Conservation (phyloP, 2,888 invertebrate species). For the Ophioninae sp. region DNA sequence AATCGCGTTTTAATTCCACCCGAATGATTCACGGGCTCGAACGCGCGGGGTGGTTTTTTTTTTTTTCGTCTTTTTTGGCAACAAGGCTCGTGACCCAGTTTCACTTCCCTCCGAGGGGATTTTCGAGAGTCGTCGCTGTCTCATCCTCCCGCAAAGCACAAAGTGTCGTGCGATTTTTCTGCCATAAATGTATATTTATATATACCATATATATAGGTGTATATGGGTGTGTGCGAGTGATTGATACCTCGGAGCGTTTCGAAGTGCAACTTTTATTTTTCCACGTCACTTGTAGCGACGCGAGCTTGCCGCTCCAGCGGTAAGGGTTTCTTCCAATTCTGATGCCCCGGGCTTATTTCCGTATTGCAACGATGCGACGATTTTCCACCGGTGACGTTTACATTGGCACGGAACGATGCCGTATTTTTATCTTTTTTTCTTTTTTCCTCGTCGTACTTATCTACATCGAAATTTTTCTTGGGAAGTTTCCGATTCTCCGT, state of each 20-base stretch:
- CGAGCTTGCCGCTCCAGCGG: neutral
- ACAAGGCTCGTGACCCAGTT: conserved; percentile 55
- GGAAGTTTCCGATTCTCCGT: too few species aligned
- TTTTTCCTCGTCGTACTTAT: too few species aligned
- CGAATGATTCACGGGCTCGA: conserved; percentile 29
- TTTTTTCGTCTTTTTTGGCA: neutral
- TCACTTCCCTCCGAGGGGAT: conserved; percentile 28
- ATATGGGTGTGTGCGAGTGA: too few species aligned
- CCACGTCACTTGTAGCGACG: neutral
- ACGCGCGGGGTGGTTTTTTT: neutral
- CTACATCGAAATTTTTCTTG: too few species aligned
- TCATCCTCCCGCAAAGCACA: conserved; percentile 17
- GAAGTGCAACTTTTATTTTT: too few species aligned
- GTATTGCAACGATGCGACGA: too few species aligned
- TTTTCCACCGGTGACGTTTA: too few species aligned
- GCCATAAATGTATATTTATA: neutral
- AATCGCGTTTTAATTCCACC: conserved; percentile 30
- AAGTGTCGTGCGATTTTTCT: neutral
- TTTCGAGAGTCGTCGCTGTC: conserved; percentile 39
- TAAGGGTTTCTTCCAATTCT: neutral
- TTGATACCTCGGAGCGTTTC: neutral
- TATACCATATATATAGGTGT: neutral
- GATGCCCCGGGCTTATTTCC: too few species aligned
- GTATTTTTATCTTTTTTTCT: too few species aligned
- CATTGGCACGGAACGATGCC: too few species aligned